These are phyloP conservation scores for Drosophila neocordata DNA, from an alignment of 1,140 invertebrate genomes.

Conservation along the genomic window DNA sequence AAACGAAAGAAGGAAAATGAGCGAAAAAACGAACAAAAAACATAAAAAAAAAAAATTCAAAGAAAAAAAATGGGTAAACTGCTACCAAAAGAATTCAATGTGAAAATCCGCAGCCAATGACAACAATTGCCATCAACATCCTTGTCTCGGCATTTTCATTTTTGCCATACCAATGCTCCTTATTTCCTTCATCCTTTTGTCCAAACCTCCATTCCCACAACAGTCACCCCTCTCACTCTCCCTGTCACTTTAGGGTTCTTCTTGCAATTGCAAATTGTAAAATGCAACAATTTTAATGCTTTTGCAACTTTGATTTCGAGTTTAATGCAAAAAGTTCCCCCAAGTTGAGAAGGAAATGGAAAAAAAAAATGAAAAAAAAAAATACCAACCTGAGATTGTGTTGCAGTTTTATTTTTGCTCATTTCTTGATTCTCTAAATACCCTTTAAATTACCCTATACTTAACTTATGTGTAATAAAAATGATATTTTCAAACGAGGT, in stretches of 20 bases:
- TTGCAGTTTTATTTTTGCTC: slow-evolving; percentile 38
- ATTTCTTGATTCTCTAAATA: slow-evolving; percentile 16
- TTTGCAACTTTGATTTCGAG: slow-evolving; percentile 73
- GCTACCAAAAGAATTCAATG: slow-evolving; percentile 22
- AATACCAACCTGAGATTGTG: slow-evolving; percentile 22
- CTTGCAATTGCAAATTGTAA: slow-evolving; percentile 66
- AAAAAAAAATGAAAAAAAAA: slow-evolving; percentile 13
- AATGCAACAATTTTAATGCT: slow-evolving; percentile 80
- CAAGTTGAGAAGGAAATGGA: slow-evolving; percentile 32
- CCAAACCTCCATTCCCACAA: neutral
- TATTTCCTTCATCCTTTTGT: slow-evolving; percentile 2
- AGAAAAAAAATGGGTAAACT: neutral
- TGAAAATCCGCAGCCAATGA: slow-evolving; percentile 41
- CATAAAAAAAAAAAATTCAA: neutral
- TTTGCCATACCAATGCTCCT: slow-evolving; percentile 31
- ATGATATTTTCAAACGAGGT: too few species aligned
- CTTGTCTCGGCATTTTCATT: slow-evolving; percentile 24
- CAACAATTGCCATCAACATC: slow-evolving; percentile 55
- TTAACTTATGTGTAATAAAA: too few species aligned
- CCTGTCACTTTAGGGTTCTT: slow-evolving; percentile 5
- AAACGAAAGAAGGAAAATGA: slow-evolving; percentile 25
- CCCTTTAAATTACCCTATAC: slow-evolving; percentile 10
- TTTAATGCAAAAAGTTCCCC: slow-evolving; percentile 72
- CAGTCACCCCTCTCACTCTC: neutral
- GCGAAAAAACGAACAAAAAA: slow-evolving; percentile 9